A percentile compares a stretch with the other conserved stretches of the same genome.
phyloP scores from a whole-genome alignment of 2,888 invertebrate species.

The Barypeithes pellucidus region DNA sequence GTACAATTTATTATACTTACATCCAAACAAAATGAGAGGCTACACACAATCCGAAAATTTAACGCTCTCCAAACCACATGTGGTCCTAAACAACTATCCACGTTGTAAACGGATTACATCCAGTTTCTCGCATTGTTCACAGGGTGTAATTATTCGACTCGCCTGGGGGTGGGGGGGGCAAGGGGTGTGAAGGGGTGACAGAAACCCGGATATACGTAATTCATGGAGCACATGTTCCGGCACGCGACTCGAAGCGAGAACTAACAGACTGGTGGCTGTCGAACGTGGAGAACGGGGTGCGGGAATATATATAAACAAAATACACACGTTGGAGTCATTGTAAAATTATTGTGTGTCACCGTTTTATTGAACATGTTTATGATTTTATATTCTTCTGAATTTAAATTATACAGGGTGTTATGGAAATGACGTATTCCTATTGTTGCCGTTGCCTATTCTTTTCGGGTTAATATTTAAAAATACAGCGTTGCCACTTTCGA shows the following conservation, averaged over 20 bases:
- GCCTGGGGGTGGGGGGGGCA: conserved; percentile 4
- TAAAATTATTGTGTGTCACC: background rate
- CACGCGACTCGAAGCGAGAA: conserved; percentile 48
- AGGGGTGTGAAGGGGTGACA: conserved; percentile 36
- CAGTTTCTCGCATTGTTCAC: conserved; percentile 52
- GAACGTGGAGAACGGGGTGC: conserved; percentile 15
- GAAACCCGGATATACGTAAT: conserved; percentile 48
- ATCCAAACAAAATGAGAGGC: conserved; percentile 46
- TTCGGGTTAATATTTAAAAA: too few species aligned
- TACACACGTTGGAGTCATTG: background rate
- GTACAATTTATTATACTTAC: conserved; percentile 37
- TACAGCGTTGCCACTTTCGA: too few species aligned
- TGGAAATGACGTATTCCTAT: too few species aligned
- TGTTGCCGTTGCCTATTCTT: too few species aligned
- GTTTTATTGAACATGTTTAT: too few species aligned
- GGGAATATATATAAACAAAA: conserved; percentile 19
- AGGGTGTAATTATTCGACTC: conserved; percentile 48
- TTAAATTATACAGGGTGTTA: too few species aligned
- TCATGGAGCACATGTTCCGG: conserved; percentile 53
- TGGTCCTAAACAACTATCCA: conserved; percentile 52
- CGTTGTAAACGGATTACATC: conserved; percentile 50
- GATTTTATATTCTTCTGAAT: too few species aligned
- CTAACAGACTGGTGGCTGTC: conserved; percentile 49
- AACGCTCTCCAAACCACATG: conserved; percentile 48
- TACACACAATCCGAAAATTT: conserved; percentile 52